Evolutionary conservation across 2,113 vertebrate species (phyloP).

Genomic region (Cyphomyrus plagiostoma): DNA sequence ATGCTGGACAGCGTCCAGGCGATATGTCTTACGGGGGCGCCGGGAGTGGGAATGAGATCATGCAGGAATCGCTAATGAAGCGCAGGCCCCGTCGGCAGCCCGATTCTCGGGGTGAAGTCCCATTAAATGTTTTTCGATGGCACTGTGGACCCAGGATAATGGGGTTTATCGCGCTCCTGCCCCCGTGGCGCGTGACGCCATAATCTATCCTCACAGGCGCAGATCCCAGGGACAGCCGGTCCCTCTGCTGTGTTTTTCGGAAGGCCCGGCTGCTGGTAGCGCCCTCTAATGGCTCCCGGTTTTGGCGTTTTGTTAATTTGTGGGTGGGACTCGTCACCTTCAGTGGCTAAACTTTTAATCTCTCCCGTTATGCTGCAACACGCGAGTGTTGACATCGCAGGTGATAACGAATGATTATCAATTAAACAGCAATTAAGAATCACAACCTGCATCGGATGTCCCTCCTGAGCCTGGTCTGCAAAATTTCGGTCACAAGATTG

Average conservation of each 20-base stretch:
- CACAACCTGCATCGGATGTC: background rate
- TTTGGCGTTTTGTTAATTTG: background rate
- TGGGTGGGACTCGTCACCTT: background rate
- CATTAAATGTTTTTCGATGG: background rate
- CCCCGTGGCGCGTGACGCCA: background rate
- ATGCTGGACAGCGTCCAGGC: slow-evolving; percentile 61
- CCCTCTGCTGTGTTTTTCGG: background rate
- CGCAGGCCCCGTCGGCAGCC: background rate
- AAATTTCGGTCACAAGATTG: background rate
- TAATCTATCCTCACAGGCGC: background rate
- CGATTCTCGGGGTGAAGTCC: background rate
- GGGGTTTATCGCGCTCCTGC: background rate
- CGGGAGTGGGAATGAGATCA: slow-evolving; percentile 54
- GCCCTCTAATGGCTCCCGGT: background rate
- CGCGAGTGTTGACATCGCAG: background rate
- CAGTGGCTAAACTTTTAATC: background rate
- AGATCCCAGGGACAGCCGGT: background rate
- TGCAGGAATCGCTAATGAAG: slow-evolving; percentile 28
- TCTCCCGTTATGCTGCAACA: background rate
- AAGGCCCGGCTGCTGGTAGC: background rate
- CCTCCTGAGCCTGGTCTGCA: background rate
- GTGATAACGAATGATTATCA: background rate
- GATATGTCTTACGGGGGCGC: slow-evolving; percentile 52
- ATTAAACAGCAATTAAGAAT: slow-evolving; percentile 13
- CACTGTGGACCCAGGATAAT: background rate